Evolutionary conservation across 2,888 invertebrate genomes (phyloP).

Genomic region (Actias luna): DNA sequence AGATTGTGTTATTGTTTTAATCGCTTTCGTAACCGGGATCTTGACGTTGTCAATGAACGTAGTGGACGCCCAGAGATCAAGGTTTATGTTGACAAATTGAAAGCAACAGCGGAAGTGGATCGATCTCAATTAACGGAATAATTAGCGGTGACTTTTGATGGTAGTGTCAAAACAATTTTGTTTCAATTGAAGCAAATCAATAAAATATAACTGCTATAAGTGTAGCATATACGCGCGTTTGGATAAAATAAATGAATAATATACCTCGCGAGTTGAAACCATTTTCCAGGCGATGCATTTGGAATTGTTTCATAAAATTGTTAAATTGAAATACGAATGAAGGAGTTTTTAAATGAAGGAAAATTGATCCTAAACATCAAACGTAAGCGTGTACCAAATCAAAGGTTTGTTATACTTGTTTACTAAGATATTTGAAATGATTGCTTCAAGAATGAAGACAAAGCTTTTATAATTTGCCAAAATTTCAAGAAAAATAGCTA

Average conservation of each 20-base stretch:
- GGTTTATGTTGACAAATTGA: neutral
- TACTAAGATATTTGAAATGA: no score
- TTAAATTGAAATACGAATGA: neutral
- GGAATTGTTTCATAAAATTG: neutral
- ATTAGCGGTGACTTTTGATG: neutral
- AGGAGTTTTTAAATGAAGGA: neutral
- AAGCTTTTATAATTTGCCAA: no score
- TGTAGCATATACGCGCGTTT: no score
- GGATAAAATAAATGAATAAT: no score
- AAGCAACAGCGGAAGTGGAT: conserved; percentile 1
- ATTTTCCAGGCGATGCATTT: neutral
- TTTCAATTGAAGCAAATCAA: neutral
- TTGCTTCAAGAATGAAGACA: no score
- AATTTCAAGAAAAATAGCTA: no score
- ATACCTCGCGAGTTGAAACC: no score
- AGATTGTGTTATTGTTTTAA: neutral
- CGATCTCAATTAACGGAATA: neutral
- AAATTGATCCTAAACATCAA: no score
- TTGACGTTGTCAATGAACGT: neutral
- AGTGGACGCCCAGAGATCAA: neutral
- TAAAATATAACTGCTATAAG: no score
- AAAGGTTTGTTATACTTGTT: no score
- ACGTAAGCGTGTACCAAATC: no score
- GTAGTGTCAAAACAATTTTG: neutral
- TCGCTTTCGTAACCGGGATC: neutral